Conservation (phyloP, 2,797 vertebrate genomes). For the Antennarius maculatus region DNA sequence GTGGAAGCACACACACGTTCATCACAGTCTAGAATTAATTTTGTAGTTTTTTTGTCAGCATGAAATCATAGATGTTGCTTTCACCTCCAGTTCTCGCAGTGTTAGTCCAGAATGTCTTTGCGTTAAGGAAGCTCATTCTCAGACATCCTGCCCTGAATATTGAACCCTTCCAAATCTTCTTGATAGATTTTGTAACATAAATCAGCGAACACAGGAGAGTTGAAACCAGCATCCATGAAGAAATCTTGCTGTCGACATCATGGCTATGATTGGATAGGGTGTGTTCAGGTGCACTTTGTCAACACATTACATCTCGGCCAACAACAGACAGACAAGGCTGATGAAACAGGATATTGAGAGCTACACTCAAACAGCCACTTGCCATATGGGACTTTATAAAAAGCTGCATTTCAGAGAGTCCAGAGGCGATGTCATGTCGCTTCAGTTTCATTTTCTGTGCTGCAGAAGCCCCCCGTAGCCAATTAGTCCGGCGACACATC, state of each 20-base stretch:
- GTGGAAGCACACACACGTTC: no score
- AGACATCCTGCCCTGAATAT: slow-evolving; percentile 51
- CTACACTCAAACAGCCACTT: slow-evolving; percentile 54
- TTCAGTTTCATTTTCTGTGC: slow-evolving; percentile 59
- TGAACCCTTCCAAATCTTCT: slow-evolving; percentile 59
- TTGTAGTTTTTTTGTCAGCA: no score
- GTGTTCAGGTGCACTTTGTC: slow-evolving; percentile 56
- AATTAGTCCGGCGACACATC: slow-evolving; percentile 64
- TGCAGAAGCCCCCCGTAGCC: slow-evolving; percentile 50
- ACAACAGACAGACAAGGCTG: slow-evolving; percentile 54
- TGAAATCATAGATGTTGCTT: slow-evolving; percentile 18
- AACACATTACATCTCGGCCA: slow-evolving; percentile 61
- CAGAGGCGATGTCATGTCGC: slow-evolving; percentile 55
- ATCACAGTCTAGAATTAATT: no score
- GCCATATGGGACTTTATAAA: slow-evolving; percentile 68
- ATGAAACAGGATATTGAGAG: slow-evolving; percentile 62
- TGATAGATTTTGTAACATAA: slow-evolving; percentile 64
- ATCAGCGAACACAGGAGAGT: slow-evolving; percentile 53
- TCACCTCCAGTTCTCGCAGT: slow-evolving; percentile 23
- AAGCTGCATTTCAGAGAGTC: slow-evolving; percentile 48
- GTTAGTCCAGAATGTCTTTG: slow-evolving; percentile 33
- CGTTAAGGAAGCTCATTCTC: slow-evolving; percentile 47
- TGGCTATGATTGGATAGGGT: slow-evolving; percentile 39
- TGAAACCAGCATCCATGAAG: slow-evolving; percentile 50
- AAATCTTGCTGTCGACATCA: slow-evolving; percentile 51